Evolutionary conservation across 2,888 invertebrate genomes (phyloP).

Genomic region (Priocnemis perturbator): DNA sequence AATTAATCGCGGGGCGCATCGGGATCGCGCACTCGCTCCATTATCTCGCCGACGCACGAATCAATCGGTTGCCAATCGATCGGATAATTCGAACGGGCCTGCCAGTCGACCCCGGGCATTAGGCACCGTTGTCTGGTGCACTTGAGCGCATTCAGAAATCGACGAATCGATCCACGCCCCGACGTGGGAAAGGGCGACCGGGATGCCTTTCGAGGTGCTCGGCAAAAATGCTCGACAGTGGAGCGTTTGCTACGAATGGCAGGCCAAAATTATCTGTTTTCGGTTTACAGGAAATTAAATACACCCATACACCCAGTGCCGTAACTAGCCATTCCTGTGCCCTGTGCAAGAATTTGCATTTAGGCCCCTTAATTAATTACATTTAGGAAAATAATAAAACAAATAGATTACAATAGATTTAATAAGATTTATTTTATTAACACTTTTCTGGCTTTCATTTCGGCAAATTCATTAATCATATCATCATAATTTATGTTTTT

Average conservation of each 20-base stretch:
- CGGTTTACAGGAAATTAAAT: too few relatives aligned
- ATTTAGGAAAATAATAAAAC: too few relatives aligned
- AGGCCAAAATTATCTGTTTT: background rate
- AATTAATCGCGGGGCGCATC: conserved; percentile 61
- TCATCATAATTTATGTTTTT: too few relatives aligned
- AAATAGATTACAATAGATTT: too few relatives aligned
- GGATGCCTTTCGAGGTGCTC: background rate
- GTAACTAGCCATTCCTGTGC: too few relatives aligned
- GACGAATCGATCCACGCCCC: conserved; percentile 2
- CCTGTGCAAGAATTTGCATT: too few relatives aligned
- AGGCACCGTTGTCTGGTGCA: conserved; percentile 45
- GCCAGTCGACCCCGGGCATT: conserved; percentile 47
- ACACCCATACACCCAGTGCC: too few relatives aligned
- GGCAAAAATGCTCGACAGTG: background rate
- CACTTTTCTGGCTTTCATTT: too few relatives aligned
- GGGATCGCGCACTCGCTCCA: conserved; percentile 55
- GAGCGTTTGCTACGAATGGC: background rate
- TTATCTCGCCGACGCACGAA: conserved; percentile 65
- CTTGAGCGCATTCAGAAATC: conserved; percentile 25
- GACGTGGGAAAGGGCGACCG: background rate
- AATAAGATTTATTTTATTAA: too few relatives aligned
- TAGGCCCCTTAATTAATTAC: too few relatives aligned
- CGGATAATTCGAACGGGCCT: conserved; percentile 62
- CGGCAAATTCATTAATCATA: too few relatives aligned
- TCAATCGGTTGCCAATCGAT: conserved; percentile 68